A percentile compares a stretch with the other conserved stretches of the same genome.
Evolutionary conservation across 2,888 invertebrate genomes (phyloP).

Genomic region (Stenoptilia bipunctidactyla): DNA sequence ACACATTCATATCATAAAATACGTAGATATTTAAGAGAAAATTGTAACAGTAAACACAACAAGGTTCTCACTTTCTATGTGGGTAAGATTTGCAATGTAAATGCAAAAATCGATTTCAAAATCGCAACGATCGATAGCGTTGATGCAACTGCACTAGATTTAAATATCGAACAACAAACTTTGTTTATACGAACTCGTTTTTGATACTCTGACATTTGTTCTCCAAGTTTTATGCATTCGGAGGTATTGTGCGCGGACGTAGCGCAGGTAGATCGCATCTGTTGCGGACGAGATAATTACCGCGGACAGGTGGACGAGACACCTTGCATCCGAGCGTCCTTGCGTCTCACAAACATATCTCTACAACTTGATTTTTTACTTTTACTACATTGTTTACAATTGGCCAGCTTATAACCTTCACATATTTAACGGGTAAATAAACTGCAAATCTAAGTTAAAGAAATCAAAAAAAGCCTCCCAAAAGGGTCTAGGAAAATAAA

Average conservation of each 20-base stretch:
- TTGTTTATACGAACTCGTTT: too few relatives aligned
- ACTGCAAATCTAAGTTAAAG: not conserved
- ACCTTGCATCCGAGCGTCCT: constrained; percentile 53
- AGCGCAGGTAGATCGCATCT: constrained; percentile 58
- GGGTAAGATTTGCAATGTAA: too few relatives aligned
- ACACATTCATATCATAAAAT: not conserved
- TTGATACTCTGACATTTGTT: too few relatives aligned
- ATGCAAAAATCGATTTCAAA: too few relatives aligned
- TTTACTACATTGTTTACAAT: constrained; percentile 8
- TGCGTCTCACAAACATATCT: constrained; percentile 12
- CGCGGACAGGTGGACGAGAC: constrained; percentile 54
- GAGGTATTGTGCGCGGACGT: constrained; percentile 14
- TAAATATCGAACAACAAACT: too few relatives aligned
- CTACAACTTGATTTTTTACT: constrained; percentile 1
- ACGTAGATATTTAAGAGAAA: too few relatives aligned
- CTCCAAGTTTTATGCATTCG: not conserved
- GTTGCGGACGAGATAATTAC: constrained; percentile 54
- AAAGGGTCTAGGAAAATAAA: constrained; percentile 36
- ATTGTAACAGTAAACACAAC: too few relatives aligned
- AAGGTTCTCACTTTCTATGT: too few relatives aligned
- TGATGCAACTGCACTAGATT: too few relatives aligned
- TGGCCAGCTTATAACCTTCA: not conserved
- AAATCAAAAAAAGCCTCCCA: constrained; percentile 16
- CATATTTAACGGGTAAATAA: not conserved
- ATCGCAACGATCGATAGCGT: too few relatives aligned